Evolutionary conservation across 1,140 invertebrate genomes (phyloP).

Genomic region (Lucilia sericata): DNA sequence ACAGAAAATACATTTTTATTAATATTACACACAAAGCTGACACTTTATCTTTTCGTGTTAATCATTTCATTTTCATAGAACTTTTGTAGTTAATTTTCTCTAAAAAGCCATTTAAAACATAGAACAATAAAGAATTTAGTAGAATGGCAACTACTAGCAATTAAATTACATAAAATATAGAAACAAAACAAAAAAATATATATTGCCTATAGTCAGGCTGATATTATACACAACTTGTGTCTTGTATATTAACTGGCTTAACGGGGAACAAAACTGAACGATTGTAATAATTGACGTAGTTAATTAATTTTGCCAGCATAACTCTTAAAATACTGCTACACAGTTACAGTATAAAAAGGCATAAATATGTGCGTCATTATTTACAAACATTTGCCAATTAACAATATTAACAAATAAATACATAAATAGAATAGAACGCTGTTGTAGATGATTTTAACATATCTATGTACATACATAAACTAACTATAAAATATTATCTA

Average conservation of each 20-base stretch:
- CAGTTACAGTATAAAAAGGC: not conserved
- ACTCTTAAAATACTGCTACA: not conserved
- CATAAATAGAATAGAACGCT: not conserved
- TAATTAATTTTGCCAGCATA: slow-evolving; percentile 26
- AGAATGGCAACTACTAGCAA: not conserved
- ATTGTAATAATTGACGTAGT: slow-evolving; percentile 31
- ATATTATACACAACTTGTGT: not conserved
- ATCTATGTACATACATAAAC: slow-evolving; percentile 12
- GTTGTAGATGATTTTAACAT: not conserved
- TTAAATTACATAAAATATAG: not conserved
- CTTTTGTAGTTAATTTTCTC: too few relatives aligned
- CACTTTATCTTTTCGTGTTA: too few relatives aligned
- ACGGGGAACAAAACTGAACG: not conserved
- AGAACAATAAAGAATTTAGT: not conserved
- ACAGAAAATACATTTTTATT: too few relatives aligned
- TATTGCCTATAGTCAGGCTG: not conserved
- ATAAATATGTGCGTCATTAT: slow-evolving; percentile 18
- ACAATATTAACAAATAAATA: slow-evolving; percentile 30
- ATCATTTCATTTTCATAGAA: too few relatives aligned
- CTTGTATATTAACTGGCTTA: not conserved
- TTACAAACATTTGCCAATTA: slow-evolving; percentile 40
- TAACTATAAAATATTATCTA: too few relatives aligned
- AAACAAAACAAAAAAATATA: slow-evolving; percentile 11
- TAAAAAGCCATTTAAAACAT: too few relatives aligned
- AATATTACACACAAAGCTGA: too few relatives aligned